Evolutionary conservation across 2,797 vertebrate genomes (phyloP), one percentile per base, ranked within the genome.

Genomic region (Valencia hispanica): DNA sequence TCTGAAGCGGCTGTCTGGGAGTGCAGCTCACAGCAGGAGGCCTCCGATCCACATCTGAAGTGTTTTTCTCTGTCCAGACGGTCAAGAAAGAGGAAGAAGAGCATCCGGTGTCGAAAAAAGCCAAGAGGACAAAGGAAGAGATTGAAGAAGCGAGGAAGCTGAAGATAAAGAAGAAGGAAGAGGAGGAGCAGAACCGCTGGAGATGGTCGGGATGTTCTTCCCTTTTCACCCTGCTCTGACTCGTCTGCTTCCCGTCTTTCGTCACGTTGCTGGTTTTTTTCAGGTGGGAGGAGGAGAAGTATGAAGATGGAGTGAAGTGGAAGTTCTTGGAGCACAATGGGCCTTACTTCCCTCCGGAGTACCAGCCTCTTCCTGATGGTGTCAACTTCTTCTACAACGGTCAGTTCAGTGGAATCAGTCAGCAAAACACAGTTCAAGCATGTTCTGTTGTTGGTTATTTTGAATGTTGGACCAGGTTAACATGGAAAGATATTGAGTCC

Each of bases 211-310:
- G 78, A 85, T 75, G 73, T 39, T 34, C 39, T 57, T 6, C 36
- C 68, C 15, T 48, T 48, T 82, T 81, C 5, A 78, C 79, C 43
- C 70, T 47, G 20, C 48, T 15, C 65, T 68, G 7, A 45, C 68
- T 30, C 5, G 25, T n/a, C 47, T 71, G 25, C 17, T 77, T 5
- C 50, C 70, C 68, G 27, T 72, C 55, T 73, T 70, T 48, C 43
- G 79, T 76, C 27, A 0, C 68, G 12, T 75, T 75, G 34, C 53
- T 86, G n/a, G n/a, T 17, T 66, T 77, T 68, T 80, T n/a, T 73
- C 77, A 89, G 94, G 95, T 95, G 93, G 93, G 94, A 96, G 79
- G 94, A 96, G 74, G 92, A 95, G 76, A 96, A 96, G 86, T 94
- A 95, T 74, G 90, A 96, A 88, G 81, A 94, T 55, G 92, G 93